Evolutionary conservation across 2,888 invertebrate genomes (phyloP).

Genomic region (Oasisia sp.): DNA sequence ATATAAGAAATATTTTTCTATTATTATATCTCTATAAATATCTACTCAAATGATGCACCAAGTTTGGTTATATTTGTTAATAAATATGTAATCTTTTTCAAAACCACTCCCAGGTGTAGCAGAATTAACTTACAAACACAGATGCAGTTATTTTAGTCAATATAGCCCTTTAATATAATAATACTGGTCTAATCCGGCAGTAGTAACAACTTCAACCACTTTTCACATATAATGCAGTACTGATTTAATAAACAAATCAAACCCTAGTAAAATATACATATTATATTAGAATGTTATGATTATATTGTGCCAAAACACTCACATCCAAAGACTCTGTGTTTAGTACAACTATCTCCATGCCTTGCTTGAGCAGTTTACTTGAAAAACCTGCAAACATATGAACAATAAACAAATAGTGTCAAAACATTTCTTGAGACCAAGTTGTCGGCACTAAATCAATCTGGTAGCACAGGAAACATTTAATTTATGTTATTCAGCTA

Average conservation of each 20-base stretch:
- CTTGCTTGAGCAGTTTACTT: slow-evolving; percentile 83
- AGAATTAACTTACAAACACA: not conserved
- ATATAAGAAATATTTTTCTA: too few relatives aligned
- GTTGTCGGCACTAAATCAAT: not conserved
- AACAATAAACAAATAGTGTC: slow-evolving; percentile 19
- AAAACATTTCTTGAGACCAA: not conserved
- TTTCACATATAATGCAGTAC: not conserved
- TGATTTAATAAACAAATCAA: not conserved
- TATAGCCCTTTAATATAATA: not conserved
- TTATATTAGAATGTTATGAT: not conserved
- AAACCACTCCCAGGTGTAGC: not conserved
- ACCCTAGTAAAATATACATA: not conserved
- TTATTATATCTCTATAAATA: not conserved
- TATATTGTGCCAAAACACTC: slow-evolving; percentile 65
- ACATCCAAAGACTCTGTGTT: slow-evolving; percentile 93
- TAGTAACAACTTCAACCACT: not conserved
- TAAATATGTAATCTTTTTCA: not conserved
- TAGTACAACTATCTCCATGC: slow-evolving; percentile 87
- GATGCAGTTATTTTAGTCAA: not conserved
- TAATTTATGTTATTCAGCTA: not conserved
- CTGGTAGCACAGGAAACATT: not conserved
- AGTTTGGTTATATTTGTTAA: not conserved
- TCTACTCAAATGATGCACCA: not conserved
- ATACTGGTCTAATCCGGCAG: not conserved
- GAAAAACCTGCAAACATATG: slow-evolving; percentile 76